Evolutionary conservation across 2,888 invertebrate genomes (phyloP).

Genomic region (Hetaerina titia): DNA sequence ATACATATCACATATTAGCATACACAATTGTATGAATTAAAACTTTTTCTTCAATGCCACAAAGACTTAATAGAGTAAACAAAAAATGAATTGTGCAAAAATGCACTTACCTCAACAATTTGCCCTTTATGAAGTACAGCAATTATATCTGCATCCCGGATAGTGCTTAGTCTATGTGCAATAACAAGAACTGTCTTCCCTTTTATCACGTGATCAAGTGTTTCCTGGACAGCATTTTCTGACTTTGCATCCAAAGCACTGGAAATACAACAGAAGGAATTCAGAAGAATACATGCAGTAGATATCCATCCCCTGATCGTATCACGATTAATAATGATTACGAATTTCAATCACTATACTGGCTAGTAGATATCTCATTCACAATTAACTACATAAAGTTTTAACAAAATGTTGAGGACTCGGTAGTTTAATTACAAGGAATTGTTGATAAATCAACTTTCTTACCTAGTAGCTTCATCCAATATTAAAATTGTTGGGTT

Average conservation of each 20-base stretch:
- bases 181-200: conserved; percentile 96
- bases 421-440: no score
- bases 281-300: no score
- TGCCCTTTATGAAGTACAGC: conserved; percentile 92
- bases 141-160: conserved; percentile 94
- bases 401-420: no score
- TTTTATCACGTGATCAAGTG: conserved; percentile 89
- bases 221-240: conserved; percentile 93
- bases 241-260: conserved; percentile 96
- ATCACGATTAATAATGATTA: no score
- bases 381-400: no score
- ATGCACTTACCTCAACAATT: conserved; percentile 86
- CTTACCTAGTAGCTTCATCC: conserved; percentile 96
- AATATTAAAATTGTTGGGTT: conserved; percentile 92
- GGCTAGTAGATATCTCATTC: no score
- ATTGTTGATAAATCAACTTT: not conserved
- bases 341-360: no score
- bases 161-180: conserved; percentile 95
- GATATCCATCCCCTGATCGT: no score
- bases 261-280: conserved; percentile 71
- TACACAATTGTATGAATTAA: no score
- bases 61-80: not conserved
- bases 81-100: not conserved
- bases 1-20: no score
- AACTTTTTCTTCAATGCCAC: not conserved